A percentile compares a stretch with the other conserved stretches of the same genome.
Conservation (phyloP, 1,140 invertebrate species). For the Bradynema listronoti region DNA sequence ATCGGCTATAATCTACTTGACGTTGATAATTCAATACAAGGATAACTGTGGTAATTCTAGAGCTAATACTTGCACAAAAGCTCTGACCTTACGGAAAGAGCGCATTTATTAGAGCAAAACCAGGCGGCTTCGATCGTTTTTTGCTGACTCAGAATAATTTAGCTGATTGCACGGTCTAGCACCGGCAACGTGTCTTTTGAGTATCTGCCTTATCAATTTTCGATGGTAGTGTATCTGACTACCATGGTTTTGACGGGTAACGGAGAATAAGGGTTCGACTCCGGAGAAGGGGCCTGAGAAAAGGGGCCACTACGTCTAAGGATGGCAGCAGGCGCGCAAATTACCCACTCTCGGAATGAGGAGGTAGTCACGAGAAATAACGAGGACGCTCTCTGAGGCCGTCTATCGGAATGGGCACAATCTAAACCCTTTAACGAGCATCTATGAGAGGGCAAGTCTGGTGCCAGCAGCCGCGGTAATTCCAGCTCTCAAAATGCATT, state of each 20-base stretch:
- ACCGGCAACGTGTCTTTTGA: slow-evolving; percentile 74
- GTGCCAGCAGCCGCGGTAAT: slow-evolving; percentile 70
- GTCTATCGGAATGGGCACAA: slow-evolving; percentile 80
- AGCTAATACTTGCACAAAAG: slow-evolving; percentile 70
- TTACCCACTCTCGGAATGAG: slow-evolving; percentile 75
- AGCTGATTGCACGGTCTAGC: slow-evolving; percentile 69
- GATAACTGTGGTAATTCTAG: slow-evolving; percentile 82
- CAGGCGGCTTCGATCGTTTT: slow-evolving; percentile 31
- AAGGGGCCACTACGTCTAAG: slow-evolving; percentile 84
- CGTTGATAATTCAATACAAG: slow-evolving; percentile 65
- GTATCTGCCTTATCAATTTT: slow-evolving; percentile 80
- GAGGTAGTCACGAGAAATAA: slow-evolving; percentile 79
- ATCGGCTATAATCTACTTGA: slow-evolving; percentile 49
- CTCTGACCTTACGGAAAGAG: slow-evolving; percentile 19
- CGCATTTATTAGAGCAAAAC: slow-evolving; percentile 55
- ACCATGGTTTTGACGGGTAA: slow-evolving; percentile 75
- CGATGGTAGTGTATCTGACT: slow-evolving; percentile 72
- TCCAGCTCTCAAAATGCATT: slow-evolving; percentile 83
- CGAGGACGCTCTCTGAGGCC: slow-evolving; percentile 71
- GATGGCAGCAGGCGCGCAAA: slow-evolving; percentile 81
- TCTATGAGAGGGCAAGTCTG: slow-evolving; percentile 79
- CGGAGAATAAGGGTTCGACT: slow-evolving; percentile 64
- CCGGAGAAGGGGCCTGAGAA: slow-evolving; percentile 64
- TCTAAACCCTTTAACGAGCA: slow-evolving; percentile 81
- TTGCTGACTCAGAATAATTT: slow-evolving; percentile 75